Base-by-base conservation (phyloP, 2,888 invertebrate genomes). In the Ectemnius lituratus region DNA sequence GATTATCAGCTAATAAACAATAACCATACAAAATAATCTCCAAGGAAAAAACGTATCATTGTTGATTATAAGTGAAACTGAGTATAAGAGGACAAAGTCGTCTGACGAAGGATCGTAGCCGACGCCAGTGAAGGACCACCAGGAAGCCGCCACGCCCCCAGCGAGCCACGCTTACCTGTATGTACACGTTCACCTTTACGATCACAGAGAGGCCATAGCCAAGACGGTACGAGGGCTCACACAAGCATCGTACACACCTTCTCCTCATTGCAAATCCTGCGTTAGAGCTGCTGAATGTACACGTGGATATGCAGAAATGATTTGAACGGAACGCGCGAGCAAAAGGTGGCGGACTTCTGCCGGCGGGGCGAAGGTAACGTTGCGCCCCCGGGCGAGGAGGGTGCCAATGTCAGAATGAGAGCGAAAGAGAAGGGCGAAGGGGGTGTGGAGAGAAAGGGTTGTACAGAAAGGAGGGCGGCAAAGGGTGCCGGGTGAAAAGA, bases 131-230 rank as follows among this genome's bases (percentile, higher is more conserved):
- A 85, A 78, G 85, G 89, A 89, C 89, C 89, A 89, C 89, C 89
- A 88, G 86, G 87, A 85, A 88, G 89, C 87, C 85, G 89, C 87
- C 88, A 89, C 89, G 89, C 88, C 86, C 86, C 86, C 84, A 79
- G 80, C 78, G 70, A 79, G 84, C 82, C 86, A 81, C 84, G 84
- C 85, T 87, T 82, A 75, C 84, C 80, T 52, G n/a, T 79, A 85
- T 52, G n/a, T 79, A 85, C 80, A 79, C 80, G 69, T 75, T 74
- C 75, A 62, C 68, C 61, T 63, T 64, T 20, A 76, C 70, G 52
- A 52, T 16, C 52, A 52, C 52, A 11, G 37, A 37, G 37, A 37
- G 37, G 37, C 37, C 37, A 52, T 52, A 16, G 52, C 52, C 8
- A 52, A 37, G 52, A 14, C 52, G 52, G 67, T 45, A 37, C 47